These are phyloP conservation scores for Agriopis marginaria DNA, from an alignment of 2,888 invertebrate genomes.

Conservation along the genomic window DNA sequence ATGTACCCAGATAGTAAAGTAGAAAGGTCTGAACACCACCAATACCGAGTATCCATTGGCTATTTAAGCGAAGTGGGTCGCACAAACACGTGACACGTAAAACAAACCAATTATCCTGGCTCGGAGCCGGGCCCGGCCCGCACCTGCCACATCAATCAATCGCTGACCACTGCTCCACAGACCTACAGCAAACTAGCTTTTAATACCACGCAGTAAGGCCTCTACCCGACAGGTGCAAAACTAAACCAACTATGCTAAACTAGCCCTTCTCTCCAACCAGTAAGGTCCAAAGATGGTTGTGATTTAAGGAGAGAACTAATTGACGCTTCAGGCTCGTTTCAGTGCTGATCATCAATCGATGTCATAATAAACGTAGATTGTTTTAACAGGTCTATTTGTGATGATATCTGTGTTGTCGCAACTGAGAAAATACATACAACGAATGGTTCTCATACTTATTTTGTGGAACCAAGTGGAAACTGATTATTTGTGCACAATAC, in stretches of 20 bases:
- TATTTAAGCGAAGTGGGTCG: constrained; percentile 41
- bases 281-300: neutral
- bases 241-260: neutral
- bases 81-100: constrained; percentile 42
- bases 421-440: neutral
- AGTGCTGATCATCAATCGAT: constrained; percentile 27
- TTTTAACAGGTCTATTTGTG: constrained; percentile 22
- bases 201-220: constrained; percentile 18
- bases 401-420: constrained; percentile 15
- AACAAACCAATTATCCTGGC: constrained; percentile 47
- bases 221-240: neutral
- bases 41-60: constrained; percentile 16
- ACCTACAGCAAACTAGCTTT: constrained; percentile 15
- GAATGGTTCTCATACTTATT: neutral
- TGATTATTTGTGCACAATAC: neutral
- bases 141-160: constrained; percentile 46
- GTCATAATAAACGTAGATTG: constrained; percentile 29
- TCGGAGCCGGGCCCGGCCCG: constrained; percentile 29
- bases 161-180: constrained; percentile 30
- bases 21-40: neutral
- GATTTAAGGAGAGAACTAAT: neutral
- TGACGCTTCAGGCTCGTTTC: constrained; percentile 22
- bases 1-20: constrained; percentile 3
- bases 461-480: neutral
- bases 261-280: constrained; percentile 2